phyloP scores from a whole-genome alignment of 2,113 vertebrate species.

The Sander vitreus region DNA sequence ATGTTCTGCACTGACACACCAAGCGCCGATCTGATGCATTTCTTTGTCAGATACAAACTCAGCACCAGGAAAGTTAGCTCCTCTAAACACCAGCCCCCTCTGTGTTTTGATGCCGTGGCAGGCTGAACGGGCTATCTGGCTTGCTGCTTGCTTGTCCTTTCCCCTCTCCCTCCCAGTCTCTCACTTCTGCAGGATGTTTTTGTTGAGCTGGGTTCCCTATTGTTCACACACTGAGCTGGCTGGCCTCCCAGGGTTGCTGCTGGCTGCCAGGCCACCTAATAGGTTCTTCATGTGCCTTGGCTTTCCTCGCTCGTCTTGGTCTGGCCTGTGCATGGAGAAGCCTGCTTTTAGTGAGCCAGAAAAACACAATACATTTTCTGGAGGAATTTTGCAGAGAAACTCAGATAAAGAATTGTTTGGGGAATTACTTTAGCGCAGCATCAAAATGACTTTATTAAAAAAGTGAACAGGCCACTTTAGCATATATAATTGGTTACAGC shows the following conservation, averaged over 20 bases:
- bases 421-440: slow-evolving; percentile 3
- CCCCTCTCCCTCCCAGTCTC: slow-evolving; percentile 65
- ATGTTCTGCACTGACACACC: slow-evolving; percentile 19
- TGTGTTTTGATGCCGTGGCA: slow-evolving; percentile 65
- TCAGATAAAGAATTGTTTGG: slow-evolving; percentile 16
- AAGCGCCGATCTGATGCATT: slow-evolving; percentile 22
- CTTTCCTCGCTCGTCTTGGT: slow-evolving; percentile 66
- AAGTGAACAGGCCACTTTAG: neutral
- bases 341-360: slow-evolving; percentile 47
- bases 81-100: slow-evolving; percentile 56
- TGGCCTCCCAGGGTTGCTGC: slow-evolving; percentile 80
- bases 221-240: slow-evolving; percentile 85
- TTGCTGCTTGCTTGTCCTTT: slow-evolving; percentile 42
- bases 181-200: slow-evolving; percentile 87
- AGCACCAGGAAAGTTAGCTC: slow-evolving; percentile 46
- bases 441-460: slow-evolving; percentile 8
- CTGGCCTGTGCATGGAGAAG: slow-evolving; percentile 47
- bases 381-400: slow-evolving; percentile 42
- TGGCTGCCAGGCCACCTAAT: slow-evolving; percentile 84
- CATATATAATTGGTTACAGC: neutral
- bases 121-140: slow-evolving; percentile 59
- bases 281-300: slow-evolving; percentile 87
- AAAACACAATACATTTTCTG: slow-evolving; percentile 40
- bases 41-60: slow-evolving; percentile 33
- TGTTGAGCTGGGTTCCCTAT: slow-evolving; percentile 86